Percentiles rank a stretch among this genome's conserved stretches.
Conservation (phyloP, 2,113 vertebrate genomes). For the Engystomops pustulosus region DNA sequence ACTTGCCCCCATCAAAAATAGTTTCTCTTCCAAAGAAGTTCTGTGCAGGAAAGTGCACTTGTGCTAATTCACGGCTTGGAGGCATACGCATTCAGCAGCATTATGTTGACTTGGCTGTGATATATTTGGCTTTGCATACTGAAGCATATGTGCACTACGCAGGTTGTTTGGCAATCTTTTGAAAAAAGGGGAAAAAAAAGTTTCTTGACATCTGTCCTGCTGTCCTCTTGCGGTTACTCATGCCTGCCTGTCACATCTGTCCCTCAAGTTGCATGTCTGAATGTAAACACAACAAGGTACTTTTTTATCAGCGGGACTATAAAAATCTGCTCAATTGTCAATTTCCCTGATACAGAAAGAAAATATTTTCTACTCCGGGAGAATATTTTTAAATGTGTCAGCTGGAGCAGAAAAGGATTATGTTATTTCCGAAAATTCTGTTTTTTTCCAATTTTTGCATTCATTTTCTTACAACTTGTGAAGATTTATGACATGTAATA, state of each 20-base stretch:
- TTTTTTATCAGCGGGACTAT: conserved; percentile 42
- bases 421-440: background rate
- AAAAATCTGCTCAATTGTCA: conserved; percentile 36
- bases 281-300: conserved; percentile 55
- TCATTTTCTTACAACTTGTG: too few relatives aligned
- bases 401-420: background rate
- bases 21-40: conserved; percentile 32
- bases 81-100: conserved; percentile 51
- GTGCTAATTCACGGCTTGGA: conserved; percentile 55
- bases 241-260: conserved; percentile 60
- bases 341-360: conserved; percentile 10
- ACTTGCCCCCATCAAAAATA: background rate
- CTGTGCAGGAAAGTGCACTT: conserved; percentile 36
- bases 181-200: conserved; percentile 36
- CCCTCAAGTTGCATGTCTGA: conserved; percentile 42
- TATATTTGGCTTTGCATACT: conserved; percentile 56
- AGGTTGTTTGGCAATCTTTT: conserved; percentile 60
- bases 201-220: conserved; percentile 60
- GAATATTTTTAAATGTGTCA: background rate
- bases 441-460: too few relatives aligned
- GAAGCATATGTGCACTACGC: conserved; percentile 58
- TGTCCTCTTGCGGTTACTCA: conserved; percentile 60
- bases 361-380: background rate
- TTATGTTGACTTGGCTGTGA: conserved; percentile 60
- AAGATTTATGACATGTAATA: too few relatives aligned